Evolutionary conservation across 2,797 vertebrate species (phyloP).

Genomic region (Uromys caudimaculatus): DNA sequence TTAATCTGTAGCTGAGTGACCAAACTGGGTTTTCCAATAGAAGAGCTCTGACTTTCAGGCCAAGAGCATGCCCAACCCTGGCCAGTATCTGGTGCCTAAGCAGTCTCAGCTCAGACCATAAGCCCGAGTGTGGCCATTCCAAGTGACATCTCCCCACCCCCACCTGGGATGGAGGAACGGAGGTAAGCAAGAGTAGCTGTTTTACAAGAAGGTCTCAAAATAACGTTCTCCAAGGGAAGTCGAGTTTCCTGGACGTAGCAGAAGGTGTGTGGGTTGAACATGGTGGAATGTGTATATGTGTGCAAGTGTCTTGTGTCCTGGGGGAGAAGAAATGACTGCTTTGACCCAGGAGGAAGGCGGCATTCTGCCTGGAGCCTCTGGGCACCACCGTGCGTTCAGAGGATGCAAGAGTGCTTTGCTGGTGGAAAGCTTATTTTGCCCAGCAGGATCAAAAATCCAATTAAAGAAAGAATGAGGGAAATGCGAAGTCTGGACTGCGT

Average conservation of each 20-base stretch:
- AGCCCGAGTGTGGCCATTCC: background rate
- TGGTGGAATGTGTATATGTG: background rate
- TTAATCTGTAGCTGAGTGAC: slow-evolving; percentile 33
- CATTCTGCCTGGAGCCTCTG: slow-evolving; percentile 58
- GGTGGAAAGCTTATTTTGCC: slow-evolving; percentile 81
- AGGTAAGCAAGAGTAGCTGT: background rate
- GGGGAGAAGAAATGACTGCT: slow-evolving; percentile 58
- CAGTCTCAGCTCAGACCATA: background rate
- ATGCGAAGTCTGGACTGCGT: slow-evolving; percentile 76
- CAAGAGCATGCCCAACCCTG: background rate
- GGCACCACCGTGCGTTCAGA: slow-evolving; percentile 68
- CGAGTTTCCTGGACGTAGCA: background rate
- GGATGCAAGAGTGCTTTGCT: slow-evolving; percentile 71
- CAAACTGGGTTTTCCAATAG: slow-evolving; percentile 43
- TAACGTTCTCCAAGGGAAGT: slow-evolving; percentile 13
- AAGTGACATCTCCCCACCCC: background rate
- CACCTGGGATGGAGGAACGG: background rate
- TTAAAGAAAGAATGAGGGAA: slow-evolving; percentile 85
- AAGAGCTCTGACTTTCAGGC: slow-evolving; percentile 28
- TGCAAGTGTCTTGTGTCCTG: slow-evolving; percentile 1
- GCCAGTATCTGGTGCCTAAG: background rate
- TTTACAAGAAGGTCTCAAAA: slow-evolving; percentile 31
- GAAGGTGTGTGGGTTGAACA: background rate
- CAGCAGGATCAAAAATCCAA: slow-evolving; percentile 85
- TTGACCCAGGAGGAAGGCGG: background rate